Conservation (phyloP, 2,797 vertebrate species). For the Trachops cirrhosus region DNA sequence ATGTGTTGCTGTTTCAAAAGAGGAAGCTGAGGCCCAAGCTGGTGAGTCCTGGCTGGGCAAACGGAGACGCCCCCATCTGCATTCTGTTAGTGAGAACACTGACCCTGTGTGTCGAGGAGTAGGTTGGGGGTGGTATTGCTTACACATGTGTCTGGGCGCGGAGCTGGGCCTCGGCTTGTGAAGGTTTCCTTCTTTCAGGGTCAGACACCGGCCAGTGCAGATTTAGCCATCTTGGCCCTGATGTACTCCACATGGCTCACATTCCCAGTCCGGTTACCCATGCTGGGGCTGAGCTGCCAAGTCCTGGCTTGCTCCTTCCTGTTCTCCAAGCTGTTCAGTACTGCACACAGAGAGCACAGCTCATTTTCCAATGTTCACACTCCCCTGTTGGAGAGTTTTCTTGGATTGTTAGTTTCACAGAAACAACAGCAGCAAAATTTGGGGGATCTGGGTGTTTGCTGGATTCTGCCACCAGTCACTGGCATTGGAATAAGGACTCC, state of each 20-base stretch:
- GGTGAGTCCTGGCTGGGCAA: slow-evolving; percentile 13
- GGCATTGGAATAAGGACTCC: background rate
- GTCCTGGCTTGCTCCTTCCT: slow-evolving; percentile 57
- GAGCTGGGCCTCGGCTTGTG: background rate
- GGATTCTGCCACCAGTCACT: background rate
- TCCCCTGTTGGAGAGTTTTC: slow-evolving; percentile 8
- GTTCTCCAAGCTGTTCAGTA: slow-evolving; percentile 52
- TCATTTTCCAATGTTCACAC: slow-evolving; percentile 54
- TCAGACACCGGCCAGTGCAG: slow-evolving; percentile 65
- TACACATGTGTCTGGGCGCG: slow-evolving; percentile 61
- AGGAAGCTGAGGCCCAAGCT: slow-evolving; percentile 42
- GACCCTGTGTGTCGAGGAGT: slow-evolving; percentile 46
- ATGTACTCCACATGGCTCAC: slow-evolving; percentile 74
- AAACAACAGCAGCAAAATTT: background rate
- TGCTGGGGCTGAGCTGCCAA: slow-evolving; percentile 44
- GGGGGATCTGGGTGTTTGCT: background rate
- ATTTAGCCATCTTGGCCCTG: slow-evolving; percentile 75
- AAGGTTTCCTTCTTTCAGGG: slow-evolving; percentile 72
- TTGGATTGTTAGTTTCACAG: background rate
- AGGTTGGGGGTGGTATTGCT: slow-evolving; percentile 53
- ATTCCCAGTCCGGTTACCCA: slow-evolving; percentile 65
- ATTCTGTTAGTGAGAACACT: slow-evolving; percentile 59
- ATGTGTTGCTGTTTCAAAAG: slow-evolving; percentile 14
- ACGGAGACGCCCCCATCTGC: slow-evolving; percentile 39
- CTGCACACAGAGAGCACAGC: slow-evolving; percentile 36